Evolutionary conservation across 1,140 invertebrate genomes (phyloP).

Genomic region (Nixonia krombeini): DNA sequence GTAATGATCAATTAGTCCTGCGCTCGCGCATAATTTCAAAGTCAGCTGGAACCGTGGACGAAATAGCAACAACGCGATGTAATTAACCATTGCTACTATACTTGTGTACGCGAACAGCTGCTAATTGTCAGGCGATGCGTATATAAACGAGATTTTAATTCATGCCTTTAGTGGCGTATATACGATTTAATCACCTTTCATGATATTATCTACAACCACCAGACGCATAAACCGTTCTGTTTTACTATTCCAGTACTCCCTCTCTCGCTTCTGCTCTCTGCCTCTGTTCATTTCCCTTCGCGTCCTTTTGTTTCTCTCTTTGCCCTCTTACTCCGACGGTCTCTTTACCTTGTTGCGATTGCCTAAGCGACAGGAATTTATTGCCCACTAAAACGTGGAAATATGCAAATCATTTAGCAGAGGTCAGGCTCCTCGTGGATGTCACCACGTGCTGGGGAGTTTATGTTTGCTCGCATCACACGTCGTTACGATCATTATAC

Average conservation of each 20-base stretch:
- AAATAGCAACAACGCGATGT: conserved; percentile 2
- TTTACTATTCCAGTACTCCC: conserved; percentile 50
- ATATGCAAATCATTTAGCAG: conserved; percentile 67
- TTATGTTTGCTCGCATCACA: conserved; percentile 31
- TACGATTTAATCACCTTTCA: conserved; percentile 53
- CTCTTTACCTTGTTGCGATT: conserved; percentile 58
- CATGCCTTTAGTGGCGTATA: conserved; percentile 38
- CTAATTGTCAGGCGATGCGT: conserved; percentile 40
- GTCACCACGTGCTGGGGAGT: conserved; percentile 35
- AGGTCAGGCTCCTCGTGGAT: conserved; percentile 65
- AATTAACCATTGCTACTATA: conserved; percentile 30
- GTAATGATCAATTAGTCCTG: too few species aligned
- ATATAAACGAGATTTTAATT: conserved; percentile 38
- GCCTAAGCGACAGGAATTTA: conserved; percentile 65
- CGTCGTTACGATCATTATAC: conserved; percentile 23
- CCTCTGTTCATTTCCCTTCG: conserved; percentile 32
- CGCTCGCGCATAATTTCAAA: neutral
- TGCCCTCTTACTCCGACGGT: conserved; percentile 42
- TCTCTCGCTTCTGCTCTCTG: conserved; percentile 34
- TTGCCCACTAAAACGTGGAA: conserved; percentile 64
- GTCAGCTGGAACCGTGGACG: neutral
- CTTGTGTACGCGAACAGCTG: conserved; percentile 17
- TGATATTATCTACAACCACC: conserved; percentile 55
- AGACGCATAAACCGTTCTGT: conserved; percentile 59
- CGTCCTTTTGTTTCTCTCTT: conserved; percentile 48